These are phyloP conservation scores for Murina feae DNA, from an alignment of 2,113 vertebrate genomes.

Conservation along the genomic window DNA sequence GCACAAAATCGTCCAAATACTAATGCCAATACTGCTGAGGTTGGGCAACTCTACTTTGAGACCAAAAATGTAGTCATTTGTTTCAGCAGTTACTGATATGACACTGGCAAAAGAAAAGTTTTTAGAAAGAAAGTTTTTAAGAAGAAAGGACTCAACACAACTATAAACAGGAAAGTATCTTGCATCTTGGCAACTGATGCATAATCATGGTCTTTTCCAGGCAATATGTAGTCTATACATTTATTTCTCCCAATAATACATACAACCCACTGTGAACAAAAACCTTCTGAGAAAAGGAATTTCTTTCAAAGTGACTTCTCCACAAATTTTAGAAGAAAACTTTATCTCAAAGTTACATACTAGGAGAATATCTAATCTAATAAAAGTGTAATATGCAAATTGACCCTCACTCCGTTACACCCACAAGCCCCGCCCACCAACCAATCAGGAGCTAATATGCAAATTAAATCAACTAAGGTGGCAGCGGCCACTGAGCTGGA, in stretches of 20 bases:
- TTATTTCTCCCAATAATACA: neutral
- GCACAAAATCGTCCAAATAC: neutral
- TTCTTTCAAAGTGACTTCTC: neutral
- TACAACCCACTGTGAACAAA: neutral
- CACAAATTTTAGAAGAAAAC: conserved; percentile 11
- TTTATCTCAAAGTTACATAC: neutral
- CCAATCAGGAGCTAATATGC: too few relatives aligned
- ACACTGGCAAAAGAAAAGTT: neutral
- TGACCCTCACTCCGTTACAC: too few relatives aligned
- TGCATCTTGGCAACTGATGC: neutral
- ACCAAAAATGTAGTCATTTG: neutral
- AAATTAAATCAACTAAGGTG: too few relatives aligned
- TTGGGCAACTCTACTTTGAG: neutral
- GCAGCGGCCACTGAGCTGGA: too few relatives aligned
- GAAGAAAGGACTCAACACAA: neutral
- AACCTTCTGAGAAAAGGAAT: neutral
- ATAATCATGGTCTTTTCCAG: neutral
- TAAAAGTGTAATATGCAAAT: too few relatives aligned
- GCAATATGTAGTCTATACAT: neutral
- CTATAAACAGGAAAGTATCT: neutral
- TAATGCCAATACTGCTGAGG: neutral
- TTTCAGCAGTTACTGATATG: neutral
- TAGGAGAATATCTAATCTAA: neutral
- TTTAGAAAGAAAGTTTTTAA: conserved; percentile 18
- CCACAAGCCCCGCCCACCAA: too few relatives aligned